Conservation (phyloP, 2,888 invertebrate species). For the Spodoptera picta region DNA sequence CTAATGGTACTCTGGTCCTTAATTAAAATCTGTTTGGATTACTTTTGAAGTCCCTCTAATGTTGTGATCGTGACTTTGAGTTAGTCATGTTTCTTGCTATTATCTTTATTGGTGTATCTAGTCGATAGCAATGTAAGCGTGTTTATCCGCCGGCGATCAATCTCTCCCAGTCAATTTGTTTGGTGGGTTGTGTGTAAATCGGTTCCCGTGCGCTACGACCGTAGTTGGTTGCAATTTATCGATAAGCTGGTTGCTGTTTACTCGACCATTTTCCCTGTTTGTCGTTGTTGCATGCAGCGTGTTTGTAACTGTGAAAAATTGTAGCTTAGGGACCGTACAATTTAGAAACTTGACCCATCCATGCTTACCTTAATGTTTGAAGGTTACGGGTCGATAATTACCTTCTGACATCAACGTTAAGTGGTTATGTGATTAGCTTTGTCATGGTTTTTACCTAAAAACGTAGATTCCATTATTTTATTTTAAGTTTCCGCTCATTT, state of each 20-base stretch:
- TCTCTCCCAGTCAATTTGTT: constrained; percentile 57
- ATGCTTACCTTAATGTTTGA: constrained; percentile 25
- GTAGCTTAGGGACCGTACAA: constrained; percentile 33
- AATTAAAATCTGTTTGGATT: constrained; percentile 71
- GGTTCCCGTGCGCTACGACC: constrained; percentile 55
- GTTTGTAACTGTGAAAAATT: constrained; percentile 67
- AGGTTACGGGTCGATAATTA: constrained; percentile 29
- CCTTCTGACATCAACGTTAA: constrained; percentile 44
- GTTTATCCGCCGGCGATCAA: constrained; percentile 50
- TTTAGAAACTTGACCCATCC: constrained; percentile 21
- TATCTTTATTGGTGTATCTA: constrained; percentile 49
- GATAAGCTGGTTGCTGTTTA: constrained; percentile 61
- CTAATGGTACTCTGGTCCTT: constrained; percentile 59
- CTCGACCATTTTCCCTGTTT: constrained; percentile 52
- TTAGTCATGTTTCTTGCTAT: constrained; percentile 44
- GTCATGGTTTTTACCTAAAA: constrained; percentile 49
- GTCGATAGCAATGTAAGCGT: constrained; percentile 42
- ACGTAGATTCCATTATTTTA: constrained; percentile 42
- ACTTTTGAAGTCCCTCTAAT: constrained; percentile 56
- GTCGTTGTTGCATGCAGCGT: constrained; percentile 50
- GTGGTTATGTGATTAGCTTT: constrained; percentile 46
- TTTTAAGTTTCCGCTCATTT: constrained; percentile 51
- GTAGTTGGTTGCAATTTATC: constrained; percentile 60
- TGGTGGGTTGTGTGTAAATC: constrained; percentile 51
- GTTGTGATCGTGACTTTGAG: constrained; percentile 46